These are phyloP conservation scores for Ferdinandea cuprea DNA, from an alignment of 2,888 invertebrate genomes.

Conservation along the genomic window DNA sequence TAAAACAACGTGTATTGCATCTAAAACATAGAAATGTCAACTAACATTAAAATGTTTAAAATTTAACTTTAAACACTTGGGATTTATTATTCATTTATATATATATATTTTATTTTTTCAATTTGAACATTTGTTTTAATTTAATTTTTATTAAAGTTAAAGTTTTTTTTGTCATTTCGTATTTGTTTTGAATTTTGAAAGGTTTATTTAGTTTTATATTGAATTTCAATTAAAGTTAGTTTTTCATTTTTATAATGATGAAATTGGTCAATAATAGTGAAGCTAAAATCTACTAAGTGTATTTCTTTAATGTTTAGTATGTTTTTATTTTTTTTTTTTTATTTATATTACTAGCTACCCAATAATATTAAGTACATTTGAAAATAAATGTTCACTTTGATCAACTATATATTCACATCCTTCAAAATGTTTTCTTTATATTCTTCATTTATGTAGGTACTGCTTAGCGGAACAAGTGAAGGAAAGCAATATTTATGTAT, in stretches of 20 bases:
- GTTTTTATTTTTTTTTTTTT: slow-evolving; percentile 25
- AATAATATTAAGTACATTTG: slow-evolving; percentile 71
- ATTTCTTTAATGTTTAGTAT: slow-evolving; percentile 54
- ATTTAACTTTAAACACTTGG: slow-evolving; percentile 72
- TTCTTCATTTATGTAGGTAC: slow-evolving; percentile 55
- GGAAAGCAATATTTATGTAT: slow-evolving; percentile 32
- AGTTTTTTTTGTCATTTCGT: slow-evolving; percentile 42
- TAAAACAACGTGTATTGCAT: slow-evolving; percentile 67
- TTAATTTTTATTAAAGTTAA: slow-evolving; percentile 19
- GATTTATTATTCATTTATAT: slow-evolving; percentile 46
- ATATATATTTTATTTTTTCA: too few species aligned
- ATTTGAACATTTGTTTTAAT: slow-evolving; percentile 62
- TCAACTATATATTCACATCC: slow-evolving; percentile 59
- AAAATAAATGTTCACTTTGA: slow-evolving; percentile 64
- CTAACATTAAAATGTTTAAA: slow-evolving; percentile 71
- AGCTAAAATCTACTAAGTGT: slow-evolving; percentile 74
- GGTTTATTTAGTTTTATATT: slow-evolving; percentile 53
- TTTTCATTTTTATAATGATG: slow-evolving; percentile 68
- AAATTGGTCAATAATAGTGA: slow-evolving; percentile 75
- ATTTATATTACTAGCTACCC: slow-evolving; percentile 59
- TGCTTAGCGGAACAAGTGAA: slow-evolving; percentile 62
- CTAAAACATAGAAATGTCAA: slow-evolving; percentile 69
- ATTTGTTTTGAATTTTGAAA: slow-evolving; percentile 66
- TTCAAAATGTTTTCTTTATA: slow-evolving; percentile 47
- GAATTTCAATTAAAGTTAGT: slow-evolving; percentile 55